Evolutionary conservation across 1,140 invertebrate genomes (phyloP).

Genomic region (Drosophila kanapiae): DNA sequence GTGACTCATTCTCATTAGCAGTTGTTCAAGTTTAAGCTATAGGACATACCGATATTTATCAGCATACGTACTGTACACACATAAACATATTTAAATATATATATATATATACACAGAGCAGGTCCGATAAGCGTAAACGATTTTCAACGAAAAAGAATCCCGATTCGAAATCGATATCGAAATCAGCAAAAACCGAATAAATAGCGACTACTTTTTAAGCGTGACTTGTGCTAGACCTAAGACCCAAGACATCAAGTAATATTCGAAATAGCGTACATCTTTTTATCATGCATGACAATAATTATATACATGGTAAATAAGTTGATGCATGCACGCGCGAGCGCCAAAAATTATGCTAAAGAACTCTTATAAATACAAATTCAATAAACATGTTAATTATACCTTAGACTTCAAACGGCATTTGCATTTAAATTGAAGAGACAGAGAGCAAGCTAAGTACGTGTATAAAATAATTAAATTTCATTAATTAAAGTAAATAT

Average conservation of each 20-base stretch:
- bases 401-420: conserved; percentile 60
- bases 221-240: conserved; percentile 73
- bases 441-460: conserved; percentile 35
- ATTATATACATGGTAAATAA: conserved; percentile 64
- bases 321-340: conserved; percentile 44
- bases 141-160: conserved; percentile 31
- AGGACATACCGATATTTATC: conserved; percentile 70
- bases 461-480: conserved; percentile 65
- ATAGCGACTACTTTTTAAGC: conserved; percentile 53
- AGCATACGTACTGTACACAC: conserved; percentile 40
- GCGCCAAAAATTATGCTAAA: conserved; percentile 81
- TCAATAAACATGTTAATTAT: conserved; percentile 60
- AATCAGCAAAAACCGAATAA: conserved; percentile 43
- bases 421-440: conserved; percentile 71
- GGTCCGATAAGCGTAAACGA: conserved; percentile 60
- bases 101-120: conserved; percentile 26
- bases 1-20: conserved; percentile 81
- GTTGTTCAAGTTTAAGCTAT: conserved; percentile 82
- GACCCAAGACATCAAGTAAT: conserved; percentile 38
- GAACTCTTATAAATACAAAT: conserved; percentile 39
- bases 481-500: conserved; percentile 63
- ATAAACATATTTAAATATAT: conserved; percentile 20
- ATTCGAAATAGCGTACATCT: conserved; percentile 47
- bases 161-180: conserved; percentile 29
- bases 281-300: conserved; percentile 84